Conservation (phyloP, 2,888 invertebrate species). For the Stomorhina lunata region DNA sequence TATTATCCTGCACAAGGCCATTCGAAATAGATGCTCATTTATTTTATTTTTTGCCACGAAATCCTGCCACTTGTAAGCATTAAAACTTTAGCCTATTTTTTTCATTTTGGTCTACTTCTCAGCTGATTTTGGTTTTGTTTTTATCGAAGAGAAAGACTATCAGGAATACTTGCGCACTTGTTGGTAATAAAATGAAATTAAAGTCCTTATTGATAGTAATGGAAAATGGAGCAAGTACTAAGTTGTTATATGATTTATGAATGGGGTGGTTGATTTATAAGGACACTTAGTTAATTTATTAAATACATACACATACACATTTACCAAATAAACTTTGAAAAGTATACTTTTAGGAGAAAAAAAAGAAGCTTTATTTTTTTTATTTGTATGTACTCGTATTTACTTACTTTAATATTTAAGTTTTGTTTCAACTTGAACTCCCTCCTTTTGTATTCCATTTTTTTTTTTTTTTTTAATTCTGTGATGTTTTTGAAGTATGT, state of each 20-base stretch:
- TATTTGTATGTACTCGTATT: not conserved
- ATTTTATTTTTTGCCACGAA: no score
- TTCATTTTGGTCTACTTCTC: no score
- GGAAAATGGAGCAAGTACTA: not conserved
- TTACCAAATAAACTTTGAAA: not conserved
- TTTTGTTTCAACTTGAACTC: slow-evolving; percentile 3
- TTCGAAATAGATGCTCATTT: no score
- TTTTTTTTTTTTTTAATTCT: not conserved
- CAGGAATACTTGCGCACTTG: not conserved
- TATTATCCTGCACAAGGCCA: no score
- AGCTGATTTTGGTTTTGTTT: not conserved
- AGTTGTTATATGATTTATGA: not conserved
- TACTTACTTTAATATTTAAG: not conserved
- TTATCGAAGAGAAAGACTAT: no score
- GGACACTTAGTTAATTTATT: not conserved
- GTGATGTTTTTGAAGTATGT: not conserved
- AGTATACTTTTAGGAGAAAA: no score
- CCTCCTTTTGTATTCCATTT: not conserved
- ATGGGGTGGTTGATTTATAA: not conserved
- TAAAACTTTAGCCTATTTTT: no score
- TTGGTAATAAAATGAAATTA: not conserved
- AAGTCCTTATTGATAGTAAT: no score
- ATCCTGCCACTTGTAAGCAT: no score
- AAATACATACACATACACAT: not conserved
- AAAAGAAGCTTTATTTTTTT: not conserved